Conservation (phyloP, 2,888 invertebrate genomes). For the Troglohyphantes excavatus region DNA sequence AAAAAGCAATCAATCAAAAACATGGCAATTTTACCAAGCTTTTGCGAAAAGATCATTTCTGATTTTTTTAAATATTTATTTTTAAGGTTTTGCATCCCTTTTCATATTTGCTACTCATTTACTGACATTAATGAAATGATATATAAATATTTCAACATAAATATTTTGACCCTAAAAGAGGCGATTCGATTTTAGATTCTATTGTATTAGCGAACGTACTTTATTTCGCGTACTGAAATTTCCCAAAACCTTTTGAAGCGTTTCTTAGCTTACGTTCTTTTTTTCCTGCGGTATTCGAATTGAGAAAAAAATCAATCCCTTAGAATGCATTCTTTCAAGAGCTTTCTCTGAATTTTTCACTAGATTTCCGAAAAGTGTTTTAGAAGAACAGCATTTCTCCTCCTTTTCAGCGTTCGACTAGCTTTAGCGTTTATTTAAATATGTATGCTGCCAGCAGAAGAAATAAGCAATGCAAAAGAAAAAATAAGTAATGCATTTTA, state of each 20-base stretch:
- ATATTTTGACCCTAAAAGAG: too few species aligned
- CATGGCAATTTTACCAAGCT: too few species aligned
- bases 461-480: background rate
- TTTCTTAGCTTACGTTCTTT: background rate
- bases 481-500: background rate
- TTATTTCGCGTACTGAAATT: background rate
- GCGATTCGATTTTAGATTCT: background rate
- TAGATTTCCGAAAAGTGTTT: background rate
- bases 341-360: conserved; percentile 1
- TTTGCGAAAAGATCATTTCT: too few species aligned
- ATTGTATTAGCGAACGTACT: background rate
- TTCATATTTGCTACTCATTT: too few species aligned
- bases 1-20: too few species aligned
- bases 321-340: background rate
- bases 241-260: background rate
- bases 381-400: conserved; percentile 4
- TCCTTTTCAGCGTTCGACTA: background rate
- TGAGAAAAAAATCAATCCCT: conserved; percentile 3
- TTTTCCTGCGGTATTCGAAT: background rate
- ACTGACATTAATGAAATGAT: too few species aligned
- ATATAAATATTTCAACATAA: too few species aligned
- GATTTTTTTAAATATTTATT: too few species aligned
- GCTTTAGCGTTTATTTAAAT: conserved; percentile 5
- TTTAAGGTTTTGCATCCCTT: too few species aligned
- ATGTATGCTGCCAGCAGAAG: background rate